Evolutionary conservation across 2,888 invertebrate species (phyloP).

Genomic region (Dinocampus coccinellae): DNA sequence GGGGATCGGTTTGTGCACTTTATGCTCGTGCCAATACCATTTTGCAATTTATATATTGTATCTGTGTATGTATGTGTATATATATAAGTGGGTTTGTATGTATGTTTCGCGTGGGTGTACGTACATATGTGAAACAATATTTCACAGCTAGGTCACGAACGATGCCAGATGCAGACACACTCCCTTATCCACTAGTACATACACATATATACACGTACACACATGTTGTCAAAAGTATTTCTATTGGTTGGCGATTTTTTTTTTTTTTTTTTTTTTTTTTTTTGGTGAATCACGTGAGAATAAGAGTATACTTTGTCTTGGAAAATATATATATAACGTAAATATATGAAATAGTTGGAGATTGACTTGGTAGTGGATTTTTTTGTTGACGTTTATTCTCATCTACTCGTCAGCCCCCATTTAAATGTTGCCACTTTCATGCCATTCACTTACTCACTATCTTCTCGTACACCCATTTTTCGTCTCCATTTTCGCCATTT

Average conservation of each 20-base stretch:
- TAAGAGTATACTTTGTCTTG: background rate
- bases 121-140: constrained; percentile 10
- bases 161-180: constrained; percentile 14
- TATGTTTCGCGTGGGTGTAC: background rate
- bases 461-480: background rate
- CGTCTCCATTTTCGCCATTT: no score
- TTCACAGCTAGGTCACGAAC: constrained; percentile 19
- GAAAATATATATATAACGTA: background rate
- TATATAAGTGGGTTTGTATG: background rate
- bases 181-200: no score
- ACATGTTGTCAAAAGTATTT: background rate
- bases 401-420: background rate
- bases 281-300: background rate
- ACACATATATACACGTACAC: no score
- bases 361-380: background rate
- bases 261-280: no score
- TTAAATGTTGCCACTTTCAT: background rate
- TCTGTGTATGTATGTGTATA: no score
- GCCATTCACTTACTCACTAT: background rate
- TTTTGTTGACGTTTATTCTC: background rate
- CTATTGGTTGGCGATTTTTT: constrained; percentile 9
- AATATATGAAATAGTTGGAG: background rate
- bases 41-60: background rate
- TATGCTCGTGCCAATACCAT: constrained; percentile 10
- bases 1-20: background rate